Evolutionary conservation across 2,797 vertebrate species (phyloP), one percentile per base, ranked within the genome.

Genomic region (Alosa sapidissima): DNA sequence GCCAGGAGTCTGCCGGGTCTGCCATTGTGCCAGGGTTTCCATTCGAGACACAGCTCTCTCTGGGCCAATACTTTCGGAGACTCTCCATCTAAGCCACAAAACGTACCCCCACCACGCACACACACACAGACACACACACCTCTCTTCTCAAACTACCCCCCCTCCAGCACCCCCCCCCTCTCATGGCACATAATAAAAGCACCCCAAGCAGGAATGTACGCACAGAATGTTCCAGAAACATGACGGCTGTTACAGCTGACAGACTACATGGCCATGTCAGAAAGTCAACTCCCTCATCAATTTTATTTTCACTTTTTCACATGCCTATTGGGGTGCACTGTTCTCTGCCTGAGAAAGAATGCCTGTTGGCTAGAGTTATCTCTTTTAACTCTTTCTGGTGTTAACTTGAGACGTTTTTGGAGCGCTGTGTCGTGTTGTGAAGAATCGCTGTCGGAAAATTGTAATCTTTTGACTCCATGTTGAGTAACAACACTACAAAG

Each of bases 161-260:
- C 65, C 33, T 36, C 0, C 65, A 0, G 10, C 65, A 36, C 8
- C 33, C 10, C 33, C n/a, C 60, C 24, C 0, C 5, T 16, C 28
- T 72, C 4, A 4, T 72, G 65, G 28, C 65, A 72, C 11, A 72
- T 16, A 28, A 72, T 72, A 72, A 72, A 68, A 41, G 65, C 24
- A 11, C 65, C 13, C 28, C 65, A 9, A 36, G 65, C 65, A 36
- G 65, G 28, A 72, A 24, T 33, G 3, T 28, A 72, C 3, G 28
- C 65, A 72, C 28, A 11, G 65, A 72, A 16, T 72, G 33, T 72
- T 72, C 65, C 65, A 72, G 28, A 36, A 72, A 36, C 65, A 72
- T 41, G 65, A 72, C 28, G 13, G 65, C 65, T 72, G 24, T 72
- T 72, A 36, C 65, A 72, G 65, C 65, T 72, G 65, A 72, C 14